These are phyloP conservation scores for Falcaria lacertinaria DNA, from an alignment of 2,888 invertebrate species.

Conservation along the genomic window DNA sequence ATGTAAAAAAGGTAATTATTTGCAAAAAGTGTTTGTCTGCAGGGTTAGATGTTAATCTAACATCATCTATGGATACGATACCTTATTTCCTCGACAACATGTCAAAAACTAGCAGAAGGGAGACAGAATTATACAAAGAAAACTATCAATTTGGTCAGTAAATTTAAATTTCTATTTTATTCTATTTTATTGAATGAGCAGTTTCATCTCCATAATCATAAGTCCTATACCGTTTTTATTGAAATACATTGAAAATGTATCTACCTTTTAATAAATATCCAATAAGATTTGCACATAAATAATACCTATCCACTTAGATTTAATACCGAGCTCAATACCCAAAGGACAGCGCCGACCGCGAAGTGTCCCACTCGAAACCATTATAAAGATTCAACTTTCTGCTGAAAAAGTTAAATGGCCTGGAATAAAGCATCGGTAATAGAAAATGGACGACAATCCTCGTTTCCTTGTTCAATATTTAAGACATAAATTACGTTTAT, in stretches of 20 bases:
- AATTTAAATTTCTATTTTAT: too few species aligned
- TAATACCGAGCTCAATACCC: constrained; percentile 34
- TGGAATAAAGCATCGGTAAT: constrained; percentile 64
- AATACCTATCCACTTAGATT: constrained; percentile 23
- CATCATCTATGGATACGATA: too few species aligned
- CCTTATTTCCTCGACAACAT: too few species aligned
- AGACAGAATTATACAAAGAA: too few species aligned
- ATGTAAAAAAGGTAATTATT: too few species aligned
- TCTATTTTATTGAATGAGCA: too few species aligned
- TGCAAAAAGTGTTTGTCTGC: too few species aligned
- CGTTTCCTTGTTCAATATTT: constrained; percentile 58
- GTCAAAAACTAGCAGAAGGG: too few species aligned
- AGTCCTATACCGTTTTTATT: background rate
- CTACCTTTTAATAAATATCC: constrained; percentile 3
- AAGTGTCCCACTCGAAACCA: constrained; percentile 34
- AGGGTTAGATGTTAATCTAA: too few species aligned
- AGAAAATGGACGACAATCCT: constrained; percentile 66
- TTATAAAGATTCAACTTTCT: constrained; percentile 54
- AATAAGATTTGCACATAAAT: constrained; percentile 2
- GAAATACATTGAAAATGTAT: too few species aligned
- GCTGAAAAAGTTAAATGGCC: constrained; percentile 66
- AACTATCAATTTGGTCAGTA: too few species aligned
- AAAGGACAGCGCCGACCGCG: constrained; percentile 35
- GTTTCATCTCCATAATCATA: background rate
- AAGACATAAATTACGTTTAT: constrained; percentile 27